phyloP scores from a whole-genome alignment of 2,888 invertebrate species.

The Myopa tessellatipennis region DNA sequence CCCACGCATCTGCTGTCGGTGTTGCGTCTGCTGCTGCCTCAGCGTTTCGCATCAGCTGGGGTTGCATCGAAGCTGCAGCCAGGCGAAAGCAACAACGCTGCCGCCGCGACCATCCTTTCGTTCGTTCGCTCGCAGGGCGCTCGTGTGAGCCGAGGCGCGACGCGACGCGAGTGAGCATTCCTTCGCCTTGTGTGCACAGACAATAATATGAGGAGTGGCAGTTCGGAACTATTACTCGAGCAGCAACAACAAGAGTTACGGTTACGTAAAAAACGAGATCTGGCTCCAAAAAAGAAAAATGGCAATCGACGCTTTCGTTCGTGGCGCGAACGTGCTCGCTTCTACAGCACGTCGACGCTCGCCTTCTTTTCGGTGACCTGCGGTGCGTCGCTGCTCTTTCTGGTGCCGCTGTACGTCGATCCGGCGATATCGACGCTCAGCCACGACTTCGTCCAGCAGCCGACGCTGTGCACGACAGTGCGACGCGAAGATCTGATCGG shows the following conservation, averaged over 20 bases:
- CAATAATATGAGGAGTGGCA: constrained; percentile 80
- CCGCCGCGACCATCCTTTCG: background rate
- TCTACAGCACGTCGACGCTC: constrained; percentile 78
- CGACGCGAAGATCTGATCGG: constrained; percentile 87
- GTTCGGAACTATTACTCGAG: constrained; percentile 82
- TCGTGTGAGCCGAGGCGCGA: constrained; percentile 48
- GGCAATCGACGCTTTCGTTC: constrained; percentile 71
- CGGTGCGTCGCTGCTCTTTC: constrained; percentile 78
- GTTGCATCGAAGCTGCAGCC: background rate
- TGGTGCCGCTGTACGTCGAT: constrained; percentile 82
- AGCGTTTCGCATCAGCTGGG: constrained; percentile 8
- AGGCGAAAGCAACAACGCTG: constrained; percentile 18
- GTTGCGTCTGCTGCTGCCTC: background rate
- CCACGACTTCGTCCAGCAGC: constrained; percentile 86
- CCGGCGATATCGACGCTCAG: constrained; percentile 89
- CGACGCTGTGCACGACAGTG: constrained; percentile 85
- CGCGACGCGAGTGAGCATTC: constrained; percentile 54
- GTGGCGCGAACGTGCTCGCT: constrained; percentile 76
- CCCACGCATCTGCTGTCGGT: background rate
- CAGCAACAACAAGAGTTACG: constrained; percentile 77
- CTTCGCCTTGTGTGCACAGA: constrained; percentile 66
- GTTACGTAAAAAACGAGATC: constrained; percentile 74
- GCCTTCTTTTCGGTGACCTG: constrained; percentile 79
- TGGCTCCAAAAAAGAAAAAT: constrained; percentile 71
- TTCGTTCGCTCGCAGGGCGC: constrained; percentile 31